These are phyloP conservation scores for Bombus sylvicola DNA, from an alignment of 1,140 invertebrate genomes.

Conservation along the genomic window DNA sequence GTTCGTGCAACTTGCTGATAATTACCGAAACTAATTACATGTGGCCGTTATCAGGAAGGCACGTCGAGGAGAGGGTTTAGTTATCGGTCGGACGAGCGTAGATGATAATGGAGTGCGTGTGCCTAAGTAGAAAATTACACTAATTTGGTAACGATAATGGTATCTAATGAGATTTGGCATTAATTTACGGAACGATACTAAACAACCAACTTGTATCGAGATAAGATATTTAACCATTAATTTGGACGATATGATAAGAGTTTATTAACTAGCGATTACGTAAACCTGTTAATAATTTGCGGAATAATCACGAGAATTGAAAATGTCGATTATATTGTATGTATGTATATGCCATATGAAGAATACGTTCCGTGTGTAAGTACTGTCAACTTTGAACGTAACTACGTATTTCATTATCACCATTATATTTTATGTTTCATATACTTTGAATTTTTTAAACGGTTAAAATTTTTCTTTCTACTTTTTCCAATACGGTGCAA, in stretches of 20 bases:
- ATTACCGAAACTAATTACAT: constrained; percentile 48
- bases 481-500: too few relatives aligned
- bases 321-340: background rate
- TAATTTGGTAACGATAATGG: constrained; percentile 29
- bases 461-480: too few relatives aligned
- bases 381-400: background rate
- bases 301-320: background rate
- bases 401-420: background rate
- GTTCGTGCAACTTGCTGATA: background rate
- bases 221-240: background rate
- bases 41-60: constrained; percentile 42
- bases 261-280: background rate
- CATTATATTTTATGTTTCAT: background rate
- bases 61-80: background rate
- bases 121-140: constrained; percentile 36
- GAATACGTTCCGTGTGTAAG: background rate
- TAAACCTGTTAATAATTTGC: background rate
- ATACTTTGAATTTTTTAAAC: background rate
- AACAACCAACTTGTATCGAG: background rate
- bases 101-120: constrained; percentile 27
- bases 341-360: background rate
- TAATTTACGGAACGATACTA: constrained; percentile 12
- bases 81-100: constrained; percentile 27
- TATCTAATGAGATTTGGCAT: constrained; percentile 9
- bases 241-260: background rate